These are phyloP conservation scores for Hydropsyche tenuis DNA, from an alignment of 1,140 invertebrate species.

Conservation along the genomic window DNA sequence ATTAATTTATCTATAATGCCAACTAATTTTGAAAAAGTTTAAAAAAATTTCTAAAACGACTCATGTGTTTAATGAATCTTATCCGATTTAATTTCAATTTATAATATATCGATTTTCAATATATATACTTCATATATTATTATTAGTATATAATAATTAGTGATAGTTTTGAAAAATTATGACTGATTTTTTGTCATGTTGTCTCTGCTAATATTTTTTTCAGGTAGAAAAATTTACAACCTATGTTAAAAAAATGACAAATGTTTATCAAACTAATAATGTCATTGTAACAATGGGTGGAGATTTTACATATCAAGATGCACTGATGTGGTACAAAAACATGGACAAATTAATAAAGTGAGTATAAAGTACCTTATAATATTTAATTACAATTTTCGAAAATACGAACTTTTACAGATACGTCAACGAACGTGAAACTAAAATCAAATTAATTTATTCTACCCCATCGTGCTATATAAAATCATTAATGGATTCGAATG, in stretches of 20 bases:
- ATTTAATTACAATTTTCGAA: neutral
- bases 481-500: constrained; percentile 56
- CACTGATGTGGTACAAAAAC: constrained; percentile 70
- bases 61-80: no score
- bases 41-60: no score
- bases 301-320: constrained; percentile 76
- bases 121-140: no score
- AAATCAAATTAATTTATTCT: constrained; percentile 78
- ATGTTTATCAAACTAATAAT: constrained; percentile 72
- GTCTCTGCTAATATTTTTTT: constrained; percentile 11
- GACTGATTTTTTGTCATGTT: no score
- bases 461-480: constrained; percentile 78
- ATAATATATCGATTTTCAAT: no score
- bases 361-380: constrained; percentile 37
- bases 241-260: constrained; percentile 60
- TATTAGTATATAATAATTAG: no score
- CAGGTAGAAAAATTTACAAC: constrained; percentile 62
- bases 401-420: constrained; percentile 59
- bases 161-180: no score
- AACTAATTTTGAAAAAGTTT: no score
- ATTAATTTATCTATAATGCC: no score
- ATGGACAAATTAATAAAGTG: constrained; percentile 78
- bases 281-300: constrained; percentile 87
- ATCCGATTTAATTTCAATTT: no score
- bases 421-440: constrained; percentile 58